Evolutionary conservation across 2,888 invertebrate genomes (phyloP), one percentile per base, ranked within the genome.

Genomic region (Watsonalla binaria): DNA sequence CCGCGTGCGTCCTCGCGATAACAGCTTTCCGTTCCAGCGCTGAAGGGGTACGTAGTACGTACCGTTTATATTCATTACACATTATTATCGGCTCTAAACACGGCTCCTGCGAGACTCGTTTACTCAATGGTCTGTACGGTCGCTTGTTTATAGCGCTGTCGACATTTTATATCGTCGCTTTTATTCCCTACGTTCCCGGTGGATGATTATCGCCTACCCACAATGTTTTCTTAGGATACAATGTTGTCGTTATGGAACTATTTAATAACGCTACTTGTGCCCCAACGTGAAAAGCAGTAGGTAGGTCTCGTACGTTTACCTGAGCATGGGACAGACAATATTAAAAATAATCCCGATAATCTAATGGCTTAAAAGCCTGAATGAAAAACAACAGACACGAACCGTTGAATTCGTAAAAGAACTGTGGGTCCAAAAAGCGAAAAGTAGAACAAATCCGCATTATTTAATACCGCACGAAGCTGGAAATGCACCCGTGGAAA

Each of bases 401-500:
- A 61, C 61, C 63, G 63, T 60, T 61, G 64, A 66, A 75, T 72
- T 68, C 61, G 61, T 63, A 65, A 70, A 76, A 74, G 72, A 70
- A 76, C 64, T 62, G 63, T 37, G 62, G 57, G 66, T 70, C 71
- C 73, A 76, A 80, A 80, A 80, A 80, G 75, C 68, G 74, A 80
- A 80, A 81, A 79, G 82, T 81, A 75, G 77, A 82, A 81, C 84
- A 83, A 82, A 84, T 82, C 82, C 78, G 79, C 74, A 81, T 83
- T 87, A 90, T 87, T 86, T 82, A 89, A 90, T 85, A 85, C 81
- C 76, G 74, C 76, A 78, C 81, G 78, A 82, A 85, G 81, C 86
- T 86, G 85, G 80, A 85, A 90, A 84, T 86, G 89, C 86, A 80
- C 75, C 83, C 79, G 84, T 84, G 81, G 84, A 84, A 84, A 85